Percentiles rank a stretch among this genome's conserved stretches.
phyloP scores from a whole-genome alignment of 1,140 invertebrate species.

The Nasonia longicornis region DNA sequence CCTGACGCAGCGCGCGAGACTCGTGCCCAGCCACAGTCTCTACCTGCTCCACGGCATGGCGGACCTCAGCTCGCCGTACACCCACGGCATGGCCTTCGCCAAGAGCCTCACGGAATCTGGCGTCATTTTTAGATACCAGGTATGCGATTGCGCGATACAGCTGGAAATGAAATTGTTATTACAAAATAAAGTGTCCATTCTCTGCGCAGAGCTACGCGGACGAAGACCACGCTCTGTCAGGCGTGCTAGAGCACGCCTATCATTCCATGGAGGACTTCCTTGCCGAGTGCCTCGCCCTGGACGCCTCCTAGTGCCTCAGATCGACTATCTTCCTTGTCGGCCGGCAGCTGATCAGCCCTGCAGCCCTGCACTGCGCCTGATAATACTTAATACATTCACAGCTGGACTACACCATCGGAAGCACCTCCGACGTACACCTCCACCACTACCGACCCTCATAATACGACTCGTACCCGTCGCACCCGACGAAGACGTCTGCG shows the following conservation, averaged over 20 bases:
- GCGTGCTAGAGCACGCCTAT: conserved; percentile 86
- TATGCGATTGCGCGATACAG: conserved; percentile 58
- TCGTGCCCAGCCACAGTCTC: conserved; percentile 87
- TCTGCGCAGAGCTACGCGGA: conserved; percentile 82
- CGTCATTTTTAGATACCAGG: conserved; percentile 92
- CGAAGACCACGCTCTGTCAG: conserved; percentile 82
- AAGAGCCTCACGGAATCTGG: conserved; percentile 87
- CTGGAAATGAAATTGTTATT: background rate
- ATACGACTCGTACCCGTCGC: too few relatives aligned
- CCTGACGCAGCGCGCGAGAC: conserved; percentile 85
- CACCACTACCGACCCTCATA: too few relatives aligned
- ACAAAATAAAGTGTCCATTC: background rate
- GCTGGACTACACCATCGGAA: background rate
- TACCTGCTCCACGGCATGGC: conserved; percentile 91
- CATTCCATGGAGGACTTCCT: conserved; percentile 88
- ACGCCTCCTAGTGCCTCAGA: conserved; percentile 74
- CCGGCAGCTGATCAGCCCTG: background rate
- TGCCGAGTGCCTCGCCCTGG: conserved; percentile 85
- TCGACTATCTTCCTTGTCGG: conserved; percentile 45
- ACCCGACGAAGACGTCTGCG: too few relatives aligned
- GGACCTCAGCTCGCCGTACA: conserved; percentile 92
- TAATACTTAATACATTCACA: background rate
- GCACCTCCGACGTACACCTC: background rate
- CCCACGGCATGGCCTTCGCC: conserved; percentile 89
- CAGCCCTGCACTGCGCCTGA: background rate